Evolutionary conservation across 2,797 vertebrate genomes (phyloP).

Genomic region (Yasuhikotakia modesta): DNA sequence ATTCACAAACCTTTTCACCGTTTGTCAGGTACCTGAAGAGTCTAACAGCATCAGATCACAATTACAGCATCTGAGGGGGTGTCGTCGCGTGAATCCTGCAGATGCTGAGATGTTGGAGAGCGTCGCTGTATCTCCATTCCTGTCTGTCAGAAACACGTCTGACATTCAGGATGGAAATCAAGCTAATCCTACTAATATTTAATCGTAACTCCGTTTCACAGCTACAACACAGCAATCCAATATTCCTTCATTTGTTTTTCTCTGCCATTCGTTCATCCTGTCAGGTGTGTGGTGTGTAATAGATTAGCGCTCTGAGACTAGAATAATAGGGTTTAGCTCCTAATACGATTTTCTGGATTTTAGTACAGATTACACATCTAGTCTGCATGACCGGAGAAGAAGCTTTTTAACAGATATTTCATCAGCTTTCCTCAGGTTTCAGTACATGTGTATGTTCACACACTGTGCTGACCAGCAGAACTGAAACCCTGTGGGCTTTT

Average conservation of each 20-base stretch:
- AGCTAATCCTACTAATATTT: slow-evolving; percentile 37
- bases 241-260: slow-evolving; percentile 12
- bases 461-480: too few relatives aligned
- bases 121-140: neutral
- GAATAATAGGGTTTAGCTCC: slow-evolving; percentile 47
- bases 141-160: slow-evolving; percentile 23
- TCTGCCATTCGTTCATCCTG: neutral
- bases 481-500: too few relatives aligned
- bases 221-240: slow-evolving; percentile 22
- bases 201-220: slow-evolving; percentile 24
- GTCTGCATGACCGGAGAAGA: slow-evolving; percentile 36
- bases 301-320: slow-evolving; percentile 66
- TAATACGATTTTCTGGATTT: slow-evolving; percentile 56
- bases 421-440: slow-evolving; percentile 5
- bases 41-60: slow-evolving; percentile 27
- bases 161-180: neutral
- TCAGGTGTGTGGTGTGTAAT: slow-evolving; percentile 33
- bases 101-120: slow-evolving; percentile 16
- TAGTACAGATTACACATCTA: slow-evolving; percentile 44
- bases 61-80: slow-evolving; percentile 12
- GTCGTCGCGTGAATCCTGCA: slow-evolving; percentile 7
- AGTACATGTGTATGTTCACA: slow-evolving; percentile 13
- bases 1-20: neutral
- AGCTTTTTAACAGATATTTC: slow-evolving; percentile 42
- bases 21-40: slow-evolving; percentile 34